phyloP scores from a whole-genome alignment of 1,140 invertebrate genomes.

The Drosophila mauritiana region DNA sequence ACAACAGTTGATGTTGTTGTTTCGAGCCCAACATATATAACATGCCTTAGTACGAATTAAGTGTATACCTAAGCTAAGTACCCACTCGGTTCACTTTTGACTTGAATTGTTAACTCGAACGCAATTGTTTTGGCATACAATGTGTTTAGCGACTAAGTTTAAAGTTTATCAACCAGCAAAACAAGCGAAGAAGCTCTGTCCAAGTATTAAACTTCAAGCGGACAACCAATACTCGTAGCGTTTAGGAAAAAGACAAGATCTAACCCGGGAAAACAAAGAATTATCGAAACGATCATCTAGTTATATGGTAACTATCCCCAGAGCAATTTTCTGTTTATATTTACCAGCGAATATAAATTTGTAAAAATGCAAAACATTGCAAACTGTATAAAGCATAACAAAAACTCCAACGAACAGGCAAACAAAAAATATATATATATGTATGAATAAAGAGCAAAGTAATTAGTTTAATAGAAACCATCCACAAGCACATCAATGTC shows the following conservation, averaged over 20 bases:
- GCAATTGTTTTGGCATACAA: conserved; percentile 16
- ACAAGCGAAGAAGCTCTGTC: conserved; percentile 54
- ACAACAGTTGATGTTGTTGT: conserved; percentile 50
- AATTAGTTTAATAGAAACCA: conserved; percentile 70
- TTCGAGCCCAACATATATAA: conserved; percentile 56
- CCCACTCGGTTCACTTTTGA: conserved; percentile 32
- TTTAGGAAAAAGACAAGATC: conserved; percentile 45
- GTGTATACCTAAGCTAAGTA: conserved; percentile 57
- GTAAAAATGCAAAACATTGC: conserved; percentile 47
- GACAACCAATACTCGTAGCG: conserved; percentile 72
- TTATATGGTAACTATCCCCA: conserved; percentile 13
- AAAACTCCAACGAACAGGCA: conserved; percentile 52
- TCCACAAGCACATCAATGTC: conserved; percentile 7
- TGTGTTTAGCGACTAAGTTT: conserved; percentile 39
- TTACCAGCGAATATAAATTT: conserved; percentile 60
- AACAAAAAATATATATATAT: conserved; percentile 38
- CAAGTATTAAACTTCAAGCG: conserved; percentile 67
- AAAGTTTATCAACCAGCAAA: conserved; percentile 9
- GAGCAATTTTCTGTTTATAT: conserved; percentile 60
- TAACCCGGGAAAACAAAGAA: conserved; percentile 12
- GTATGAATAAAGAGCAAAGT: conserved; percentile 67
- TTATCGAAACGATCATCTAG: conserved; percentile 19
- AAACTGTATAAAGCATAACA: conserved; percentile 53
- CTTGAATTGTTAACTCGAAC: conserved; percentile 24
- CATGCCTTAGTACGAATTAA: conserved; percentile 66